Conservation (phyloP, 2,797 vertebrate species). For the Amblyraja radiata region DNA sequence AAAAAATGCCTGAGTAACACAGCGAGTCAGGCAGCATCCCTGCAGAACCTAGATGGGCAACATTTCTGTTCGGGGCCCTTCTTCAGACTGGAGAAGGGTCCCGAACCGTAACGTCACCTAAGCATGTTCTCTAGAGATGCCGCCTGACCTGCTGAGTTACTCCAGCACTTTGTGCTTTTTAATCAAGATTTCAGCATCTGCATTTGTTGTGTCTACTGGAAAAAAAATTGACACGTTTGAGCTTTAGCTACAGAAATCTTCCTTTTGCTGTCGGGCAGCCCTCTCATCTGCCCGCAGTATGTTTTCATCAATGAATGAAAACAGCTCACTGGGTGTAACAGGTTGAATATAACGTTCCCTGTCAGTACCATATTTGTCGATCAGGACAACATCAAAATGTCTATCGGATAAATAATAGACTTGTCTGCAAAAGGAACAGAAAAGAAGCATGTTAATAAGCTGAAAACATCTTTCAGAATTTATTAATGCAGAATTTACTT, state of each 20-base stretch:
- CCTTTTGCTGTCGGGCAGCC: constrained; percentile 56
- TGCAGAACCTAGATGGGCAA: no score
- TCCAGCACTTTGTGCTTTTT: no score
- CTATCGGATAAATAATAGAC: constrained; percentile 58
- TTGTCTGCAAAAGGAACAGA: constrained; percentile 69
- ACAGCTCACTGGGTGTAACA: constrained; percentile 76
- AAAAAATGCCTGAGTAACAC: no score
- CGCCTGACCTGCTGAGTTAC: no score
- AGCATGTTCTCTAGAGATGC: no score
- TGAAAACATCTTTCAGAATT: not conserved
- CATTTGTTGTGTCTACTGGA: no score
- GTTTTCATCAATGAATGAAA: constrained; percentile 77
- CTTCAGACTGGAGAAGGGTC: no score
- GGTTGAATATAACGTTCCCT: constrained; percentile 80
- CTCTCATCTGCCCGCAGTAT: constrained; percentile 72
- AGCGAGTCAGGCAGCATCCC: no score
- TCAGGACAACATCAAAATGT: constrained; percentile 82
- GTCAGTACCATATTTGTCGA: constrained; percentile 78
- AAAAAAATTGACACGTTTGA: not conserved
- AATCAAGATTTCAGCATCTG: no score
- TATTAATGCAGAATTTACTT: not conserved
- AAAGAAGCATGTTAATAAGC: constrained; percentile 25
- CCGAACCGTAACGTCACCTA: no score
- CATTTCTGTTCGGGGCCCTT: no score
- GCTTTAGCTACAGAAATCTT: constrained; percentile 72